Evolutionary conservation across 1,140 invertebrate species (phyloP).

Genomic region (Pteromalus puparum): DNA sequence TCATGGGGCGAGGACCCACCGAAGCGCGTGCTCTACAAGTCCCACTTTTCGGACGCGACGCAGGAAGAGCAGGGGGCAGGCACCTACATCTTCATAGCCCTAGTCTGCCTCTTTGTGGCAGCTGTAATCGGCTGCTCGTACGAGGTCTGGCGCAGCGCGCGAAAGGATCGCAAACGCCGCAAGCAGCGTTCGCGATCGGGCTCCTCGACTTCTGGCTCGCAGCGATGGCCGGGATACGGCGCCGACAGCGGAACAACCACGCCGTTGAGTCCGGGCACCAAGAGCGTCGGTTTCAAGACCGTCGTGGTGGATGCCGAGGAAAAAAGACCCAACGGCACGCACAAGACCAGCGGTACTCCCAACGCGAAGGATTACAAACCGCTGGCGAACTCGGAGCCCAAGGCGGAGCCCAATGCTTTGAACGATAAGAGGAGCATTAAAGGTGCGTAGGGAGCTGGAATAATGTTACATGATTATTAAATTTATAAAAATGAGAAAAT

Average conservation of each 20-base stretch:
- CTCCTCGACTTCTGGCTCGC: conserved; percentile 62
- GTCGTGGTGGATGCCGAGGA: conserved; percentile 66
- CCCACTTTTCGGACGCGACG: conserved; percentile 81
- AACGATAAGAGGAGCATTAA: conserved; percentile 70
- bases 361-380: conserved; percentile 64
- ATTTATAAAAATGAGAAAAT: too few relatives aligned
- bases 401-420: conserved; percentile 63
- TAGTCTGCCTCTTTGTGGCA: conserved; percentile 81
- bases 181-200: conserved; percentile 66
- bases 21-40: conserved; percentile 83
- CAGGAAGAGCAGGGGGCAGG: conserved; percentile 85
- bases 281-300: conserved; percentile 68
- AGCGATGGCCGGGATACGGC: conserved; percentile 68
- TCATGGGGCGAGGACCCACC: conserved; percentile 89
- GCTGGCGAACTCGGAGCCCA: conserved; percentile 63
- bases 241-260: conserved; percentile 58
- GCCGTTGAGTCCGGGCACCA: conserved; percentile 54
- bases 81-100: conserved; percentile 83
- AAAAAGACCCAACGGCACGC: conserved; percentile 71
- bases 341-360: conserved; percentile 64
- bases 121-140: conserved; percentile 80
- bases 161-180: conserved; percentile 75
- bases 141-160: conserved; percentile 77
- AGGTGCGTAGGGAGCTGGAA: conserved; percentile 58
- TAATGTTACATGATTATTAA: too few relatives aligned